Evolutionary conservation across 2,797 vertebrate genomes (phyloP).

Genomic region (Halcyon leucocephala): DNA sequence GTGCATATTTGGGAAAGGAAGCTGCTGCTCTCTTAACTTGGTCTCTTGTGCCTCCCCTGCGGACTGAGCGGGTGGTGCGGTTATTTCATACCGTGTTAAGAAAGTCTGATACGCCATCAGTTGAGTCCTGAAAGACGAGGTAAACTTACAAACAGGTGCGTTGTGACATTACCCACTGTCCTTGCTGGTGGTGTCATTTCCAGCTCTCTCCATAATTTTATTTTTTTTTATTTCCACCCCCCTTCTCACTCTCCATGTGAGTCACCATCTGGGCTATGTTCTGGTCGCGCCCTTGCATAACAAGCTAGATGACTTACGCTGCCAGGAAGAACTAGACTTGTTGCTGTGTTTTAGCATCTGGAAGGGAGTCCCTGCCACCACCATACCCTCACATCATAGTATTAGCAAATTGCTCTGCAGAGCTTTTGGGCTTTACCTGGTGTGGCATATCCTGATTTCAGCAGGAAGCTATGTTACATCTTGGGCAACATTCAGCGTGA

Average conservation of each 20-base stretch:
- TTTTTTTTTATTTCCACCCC: not conserved
- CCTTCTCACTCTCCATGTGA: not conserved
- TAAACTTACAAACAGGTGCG: not conserved
- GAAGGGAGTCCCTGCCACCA: not conserved
- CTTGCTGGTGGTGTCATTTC: constrained; percentile 19
- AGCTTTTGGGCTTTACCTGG: not conserved
- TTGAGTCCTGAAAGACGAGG: constrained; percentile 3
- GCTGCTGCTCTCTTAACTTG: not conserved
- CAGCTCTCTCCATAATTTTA: not conserved
- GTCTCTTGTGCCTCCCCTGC: not conserved
- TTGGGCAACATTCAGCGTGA: not conserved
- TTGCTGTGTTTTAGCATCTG: constrained; percentile 2
- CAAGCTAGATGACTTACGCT: constrained; percentile 36
- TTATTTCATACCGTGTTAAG: not conserved
- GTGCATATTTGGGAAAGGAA: not conserved
- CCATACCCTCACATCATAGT: not conserved
- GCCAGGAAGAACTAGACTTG: constrained; percentile 9
- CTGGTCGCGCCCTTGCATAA: constrained; percentile 57
- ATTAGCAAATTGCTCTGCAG: not conserved
- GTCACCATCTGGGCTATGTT: constrained; percentile 8
- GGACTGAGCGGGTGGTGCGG: not conserved
- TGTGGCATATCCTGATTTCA: not conserved
- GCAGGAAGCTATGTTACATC: not conserved
- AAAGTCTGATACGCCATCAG: not conserved
- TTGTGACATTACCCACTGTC: constrained; percentile 21